Conservation (phyloP, 2,113 vertebrate species). For the Coptodon bakossiorum region DNA sequence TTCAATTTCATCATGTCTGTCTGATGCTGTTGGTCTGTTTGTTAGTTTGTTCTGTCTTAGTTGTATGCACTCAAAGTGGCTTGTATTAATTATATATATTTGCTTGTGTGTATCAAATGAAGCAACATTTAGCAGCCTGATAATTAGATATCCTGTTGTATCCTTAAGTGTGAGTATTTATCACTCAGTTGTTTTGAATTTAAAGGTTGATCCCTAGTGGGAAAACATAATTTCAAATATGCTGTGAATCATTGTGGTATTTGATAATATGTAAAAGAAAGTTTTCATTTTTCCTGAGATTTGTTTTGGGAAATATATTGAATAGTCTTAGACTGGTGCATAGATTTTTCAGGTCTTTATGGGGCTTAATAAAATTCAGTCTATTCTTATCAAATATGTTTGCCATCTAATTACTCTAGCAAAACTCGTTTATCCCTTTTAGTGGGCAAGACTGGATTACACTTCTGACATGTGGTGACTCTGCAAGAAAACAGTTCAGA, state of each 20-base stretch:
- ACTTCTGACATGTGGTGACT: not conserved
- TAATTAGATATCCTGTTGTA: not conserved
- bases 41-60: not conserved
- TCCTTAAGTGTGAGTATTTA: not conserved
- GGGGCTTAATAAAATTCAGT: not conserved
- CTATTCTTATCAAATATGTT: not conserved
- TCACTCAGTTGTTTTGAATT: not conserved
- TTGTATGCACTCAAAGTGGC: not conserved
- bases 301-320: not conserved
- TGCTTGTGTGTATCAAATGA: not conserved
- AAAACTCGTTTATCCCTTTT: not conserved
- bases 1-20: not conserved
- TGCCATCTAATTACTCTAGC: not conserved
- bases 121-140: not conserved
- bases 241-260: not conserved
- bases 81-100: not conserved
- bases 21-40: not conserved
- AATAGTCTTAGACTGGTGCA: not conserved
- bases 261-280: not conserved
- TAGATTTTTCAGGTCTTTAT: not conserved
- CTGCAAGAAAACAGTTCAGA: not conserved
- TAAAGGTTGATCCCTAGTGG: not conserved
- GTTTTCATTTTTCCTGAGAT: not conserved
- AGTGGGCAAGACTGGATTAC: not conserved
- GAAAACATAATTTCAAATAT: not conserved